phyloP scores from a whole-genome alignment of 35 echinoderm and acorn worm genomes.

The Heliocidaris tuberculata region DNA sequence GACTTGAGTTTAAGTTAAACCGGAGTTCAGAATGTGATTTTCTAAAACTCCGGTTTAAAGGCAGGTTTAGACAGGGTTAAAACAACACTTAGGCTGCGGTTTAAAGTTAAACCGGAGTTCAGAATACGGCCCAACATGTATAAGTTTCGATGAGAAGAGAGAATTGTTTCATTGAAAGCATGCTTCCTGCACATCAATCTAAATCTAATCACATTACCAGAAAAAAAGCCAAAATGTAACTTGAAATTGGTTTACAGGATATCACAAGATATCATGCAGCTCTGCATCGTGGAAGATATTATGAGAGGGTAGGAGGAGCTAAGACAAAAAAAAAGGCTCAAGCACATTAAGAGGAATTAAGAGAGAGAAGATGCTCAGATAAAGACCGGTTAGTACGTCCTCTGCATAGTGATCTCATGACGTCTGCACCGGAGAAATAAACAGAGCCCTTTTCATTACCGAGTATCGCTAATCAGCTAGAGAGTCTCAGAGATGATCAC shows the following conservation, averaged over 20 bases:
- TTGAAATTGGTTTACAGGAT: not conserved
- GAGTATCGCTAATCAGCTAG: not conserved
- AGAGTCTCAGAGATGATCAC: not conserved
- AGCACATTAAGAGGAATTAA: not conserved
- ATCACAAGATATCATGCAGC: not conserved
- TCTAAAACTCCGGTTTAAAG: too few relatives aligned
- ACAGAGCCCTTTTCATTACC: not conserved
- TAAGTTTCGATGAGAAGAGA: too few relatives aligned
- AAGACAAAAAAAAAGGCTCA: not conserved
- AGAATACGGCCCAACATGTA: too few relatives aligned
- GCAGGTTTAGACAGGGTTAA: too few relatives aligned
- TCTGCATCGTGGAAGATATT: not conserved
- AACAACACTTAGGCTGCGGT: too few relatives aligned
- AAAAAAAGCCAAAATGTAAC: not conserved
- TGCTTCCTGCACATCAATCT: too few relatives aligned
- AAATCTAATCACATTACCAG: not conserved
- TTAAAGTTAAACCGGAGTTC: too few relatives aligned
- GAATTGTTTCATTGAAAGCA: too few relatives aligned
- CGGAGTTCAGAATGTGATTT: too few relatives aligned
- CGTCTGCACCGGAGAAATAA: not conserved
- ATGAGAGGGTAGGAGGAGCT: not conserved
- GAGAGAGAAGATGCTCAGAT: not conserved
- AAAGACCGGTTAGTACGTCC: not conserved
- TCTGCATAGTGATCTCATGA: not conserved
- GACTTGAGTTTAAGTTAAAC: too few relatives aligned